A percentile compares a stretch with the other conserved stretches of the same genome.
Conservation (phyloP, 2,113 vertebrate genomes). For the Coreoperca whiteheadi region DNA sequence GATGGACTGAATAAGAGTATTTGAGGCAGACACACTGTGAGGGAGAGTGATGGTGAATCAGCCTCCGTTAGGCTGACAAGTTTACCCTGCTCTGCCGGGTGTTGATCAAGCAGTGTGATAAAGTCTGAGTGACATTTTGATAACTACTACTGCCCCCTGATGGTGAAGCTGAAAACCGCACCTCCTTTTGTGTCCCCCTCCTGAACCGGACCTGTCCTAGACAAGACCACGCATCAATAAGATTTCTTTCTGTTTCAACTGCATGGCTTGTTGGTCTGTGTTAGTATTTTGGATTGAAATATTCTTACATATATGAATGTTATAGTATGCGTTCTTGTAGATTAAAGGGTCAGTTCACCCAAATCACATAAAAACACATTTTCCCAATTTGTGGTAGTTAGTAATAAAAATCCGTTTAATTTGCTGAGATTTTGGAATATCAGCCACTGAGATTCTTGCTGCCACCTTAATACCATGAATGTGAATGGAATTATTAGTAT, state of each 20-base stretch:
- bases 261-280: neutral
- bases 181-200: constrained; percentile 41
- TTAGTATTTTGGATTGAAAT: neutral
- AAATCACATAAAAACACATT: neutral
- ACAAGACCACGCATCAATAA: neutral
- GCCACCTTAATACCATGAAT: neutral
- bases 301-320: neutral
- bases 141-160: constrained; percentile 78
- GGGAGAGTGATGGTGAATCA: constrained; percentile 71
- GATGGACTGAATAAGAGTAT: constrained; percentile 58
- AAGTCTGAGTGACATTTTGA: constrained; percentile 63
- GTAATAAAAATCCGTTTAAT: neutral
- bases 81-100: constrained; percentile 41
- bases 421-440: neutral
- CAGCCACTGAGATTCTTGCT: neutral
- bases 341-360: constrained; percentile 7
- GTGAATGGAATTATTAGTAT: too few relatives aligned
- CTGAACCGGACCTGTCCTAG: constrained; percentile 41
- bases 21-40: constrained; percentile 58
- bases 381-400: neutral
- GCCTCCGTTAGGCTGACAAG: constrained; percentile 69
- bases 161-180: constrained; percentile 64
- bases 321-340: neutral
- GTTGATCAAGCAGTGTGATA: constrained; percentile 47
- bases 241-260: neutral